phyloP scores from a whole-genome alignment of 1,140 invertebrate species.

The Teleogryllus occipitalis region DNA sequence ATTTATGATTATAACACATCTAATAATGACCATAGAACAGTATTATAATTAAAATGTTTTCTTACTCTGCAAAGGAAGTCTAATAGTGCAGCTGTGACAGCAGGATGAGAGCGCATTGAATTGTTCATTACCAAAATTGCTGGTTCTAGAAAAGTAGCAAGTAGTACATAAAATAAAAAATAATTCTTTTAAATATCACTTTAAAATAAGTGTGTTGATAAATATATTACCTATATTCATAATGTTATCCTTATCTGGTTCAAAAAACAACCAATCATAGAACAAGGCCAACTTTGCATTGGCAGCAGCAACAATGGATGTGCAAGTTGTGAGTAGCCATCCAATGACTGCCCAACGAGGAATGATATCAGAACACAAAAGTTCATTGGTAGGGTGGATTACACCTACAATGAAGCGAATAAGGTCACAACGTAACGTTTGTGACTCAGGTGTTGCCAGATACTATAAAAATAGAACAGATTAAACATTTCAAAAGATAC shows the following conservation, averaged over 20 bases:
- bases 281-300: slow-evolving; percentile 94
- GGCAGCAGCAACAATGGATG: slow-evolving; percentile 84
- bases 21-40: slow-evolving; percentile 19
- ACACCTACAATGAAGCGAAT: slow-evolving; percentile 96
- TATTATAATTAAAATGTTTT: slow-evolving; percentile 11
- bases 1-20: neutral
- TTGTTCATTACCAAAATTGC: slow-evolving; percentile 97
- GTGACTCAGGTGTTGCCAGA: slow-evolving; percentile 92
- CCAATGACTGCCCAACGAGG: slow-evolving; percentile 97
- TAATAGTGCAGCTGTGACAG: slow-evolving; percentile 85
- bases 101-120: slow-evolving; percentile 91
- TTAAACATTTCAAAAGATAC: slow-evolving; percentile 15
- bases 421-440: slow-evolving; percentile 88
- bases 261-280: slow-evolving; percentile 97
- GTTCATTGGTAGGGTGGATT: slow-evolving; percentile 95
- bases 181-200: neutral
- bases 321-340: slow-evolving; percentile 94
- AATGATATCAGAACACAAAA: slow-evolving; percentile 95
- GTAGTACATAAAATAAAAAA: neutral
- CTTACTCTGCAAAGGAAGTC: slow-evolving; percentile 86
- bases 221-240: slow-evolving; percentile 75
- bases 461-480: slow-evolving; percentile 55
- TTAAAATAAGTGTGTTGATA: neutral
- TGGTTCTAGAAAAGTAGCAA: slow-evolving; percentile 58
- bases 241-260: slow-evolving; percentile 92